Base-by-base conservation (phyloP, 1,140 invertebrate genomes). In the Mactra quadrangularis region DNA sequence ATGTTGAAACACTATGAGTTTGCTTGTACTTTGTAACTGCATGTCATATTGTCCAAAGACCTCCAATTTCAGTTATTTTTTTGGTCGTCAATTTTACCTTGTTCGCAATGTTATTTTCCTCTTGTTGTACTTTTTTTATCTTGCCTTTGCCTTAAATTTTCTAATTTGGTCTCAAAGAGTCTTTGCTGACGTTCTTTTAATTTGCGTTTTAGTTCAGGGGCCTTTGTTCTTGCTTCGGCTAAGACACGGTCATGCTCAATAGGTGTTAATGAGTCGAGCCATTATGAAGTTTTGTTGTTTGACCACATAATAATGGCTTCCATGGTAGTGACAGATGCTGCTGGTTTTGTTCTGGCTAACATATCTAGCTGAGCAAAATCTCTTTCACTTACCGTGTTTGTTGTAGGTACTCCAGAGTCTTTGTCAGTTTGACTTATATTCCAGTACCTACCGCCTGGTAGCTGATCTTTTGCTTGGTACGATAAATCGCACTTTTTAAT, bases 281-380 rank as follows among this genome's bases (percentile, higher is more conserved):
- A 66, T 31, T 13, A 27, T 19, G 29, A 27, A 35, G 35, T 38
- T 38, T 38, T 27, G 27, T 66, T 66, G 25, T 66, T 66, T 31
- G 3, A 35, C 29, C 35, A 41, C 35, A 38, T 66, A 35, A 66
- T 66, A 17, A 66, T 66, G 62, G 29, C 11, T 66, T 66, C 62
- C 17, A 19, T 19, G 1, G 29, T 35, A 35, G 1, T 33, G 22
- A 41, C 19, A 19, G 13, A 35, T 13, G 62, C 62, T 3, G 71
- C 41, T 41, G 71, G 72, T 31, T 83, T 83, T 0, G 59, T 3
- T 29, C 62, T 75, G 3, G 76, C 35, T 19, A 76, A 47, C 6
- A 64, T 41, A n/a, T 82, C 79, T 41, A 82, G 29, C 29, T 74
- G 70, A 17, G 70, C 68, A 75, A 83, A 83, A 64, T 76, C 72